Evolutionary conservation across 1,140 invertebrate species (phyloP).

Genomic region (Drosophila tristis): DNA sequence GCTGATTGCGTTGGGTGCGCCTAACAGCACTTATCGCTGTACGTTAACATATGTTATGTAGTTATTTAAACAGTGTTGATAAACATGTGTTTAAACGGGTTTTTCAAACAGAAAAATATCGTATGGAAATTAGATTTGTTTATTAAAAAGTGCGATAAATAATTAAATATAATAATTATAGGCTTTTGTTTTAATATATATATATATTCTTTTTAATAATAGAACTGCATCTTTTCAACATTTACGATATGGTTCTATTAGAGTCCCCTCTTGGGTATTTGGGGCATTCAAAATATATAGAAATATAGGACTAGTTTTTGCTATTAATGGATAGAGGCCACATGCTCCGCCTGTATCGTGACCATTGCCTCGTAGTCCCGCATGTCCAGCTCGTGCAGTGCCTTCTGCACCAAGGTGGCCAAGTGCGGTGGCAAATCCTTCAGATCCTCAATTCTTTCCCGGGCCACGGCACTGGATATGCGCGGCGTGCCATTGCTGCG

Average conservation of each 20-base stretch:
- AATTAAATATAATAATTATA: constrained; percentile 1
- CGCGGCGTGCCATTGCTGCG: constrained; percentile 53
- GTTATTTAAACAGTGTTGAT: too few species aligned
- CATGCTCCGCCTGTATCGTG: constrained; percentile 62
- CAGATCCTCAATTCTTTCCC: constrained; percentile 73
- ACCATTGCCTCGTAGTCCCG: constrained; percentile 76
- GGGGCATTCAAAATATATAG: too few species aligned
- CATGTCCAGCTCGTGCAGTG: constrained; percentile 76
- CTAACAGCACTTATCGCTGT: too few species aligned
- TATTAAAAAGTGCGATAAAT: too few species aligned
- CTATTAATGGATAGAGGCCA: constrained; percentile 39
- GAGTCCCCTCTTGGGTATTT: not conserved
- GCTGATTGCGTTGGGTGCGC: too few species aligned
- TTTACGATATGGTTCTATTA: constrained; percentile 41
- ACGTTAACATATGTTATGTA: too few species aligned
- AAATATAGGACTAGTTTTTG: constrained; percentile 44
- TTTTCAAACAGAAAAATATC: too few species aligned
- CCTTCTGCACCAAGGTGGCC: constrained; percentile 74
- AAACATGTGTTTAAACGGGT: too few species aligned
- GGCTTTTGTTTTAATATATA: constrained; percentile 20
- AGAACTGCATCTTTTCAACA: constrained; percentile 26
- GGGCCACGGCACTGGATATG: constrained; percentile 67
- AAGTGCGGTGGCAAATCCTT: constrained; percentile 80
- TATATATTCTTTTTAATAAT: constrained; percentile 10
- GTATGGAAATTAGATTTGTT: too few species aligned